Conservation (phyloP, 2,113 vertebrate species). For the Odontesthes bonariensis region DNA sequence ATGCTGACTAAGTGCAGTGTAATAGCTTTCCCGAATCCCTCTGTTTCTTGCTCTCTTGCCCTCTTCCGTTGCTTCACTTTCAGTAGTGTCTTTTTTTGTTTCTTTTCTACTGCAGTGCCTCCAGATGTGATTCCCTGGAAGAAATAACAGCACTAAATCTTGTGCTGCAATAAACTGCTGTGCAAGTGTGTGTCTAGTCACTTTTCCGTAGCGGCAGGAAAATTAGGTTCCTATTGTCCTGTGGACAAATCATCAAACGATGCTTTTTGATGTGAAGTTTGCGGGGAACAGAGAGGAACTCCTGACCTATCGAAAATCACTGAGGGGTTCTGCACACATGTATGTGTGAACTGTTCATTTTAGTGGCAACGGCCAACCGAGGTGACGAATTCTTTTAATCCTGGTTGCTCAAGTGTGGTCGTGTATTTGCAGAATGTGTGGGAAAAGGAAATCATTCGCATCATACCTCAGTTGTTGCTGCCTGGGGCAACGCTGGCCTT, state of each 20-base stretch:
- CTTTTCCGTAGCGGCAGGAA: conserved; percentile 23
- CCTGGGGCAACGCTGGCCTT: conserved; percentile 47
- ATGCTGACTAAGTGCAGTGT: conserved; percentile 43
- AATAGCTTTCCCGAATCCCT: conserved; percentile 35
- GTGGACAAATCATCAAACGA: conserved; percentile 31
- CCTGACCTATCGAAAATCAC: conserved; percentile 20
- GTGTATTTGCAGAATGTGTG: conserved; percentile 44
- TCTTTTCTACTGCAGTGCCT: conserved; percentile 21
- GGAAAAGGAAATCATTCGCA: conserved; percentile 45
- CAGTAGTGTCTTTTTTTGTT: neutral
- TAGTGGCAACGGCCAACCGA: conserved; percentile 20
- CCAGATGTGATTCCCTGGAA: conserved; percentile 16
- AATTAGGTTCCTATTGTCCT: conserved; percentile 49
- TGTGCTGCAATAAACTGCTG: conserved; percentile 16
- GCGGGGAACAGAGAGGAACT: conserved; percentile 31
- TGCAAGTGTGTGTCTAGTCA: conserved; percentile 9
- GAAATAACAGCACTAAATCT: conserved; percentile 14
- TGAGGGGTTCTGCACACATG: conserved; percentile 29
- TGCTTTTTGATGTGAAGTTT: conserved; percentile 46
- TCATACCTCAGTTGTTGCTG: conserved; percentile 61
- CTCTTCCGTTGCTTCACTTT: conserved; percentile 11
- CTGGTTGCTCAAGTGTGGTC: conserved; percentile 55
- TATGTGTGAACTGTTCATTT: conserved; percentile 42
- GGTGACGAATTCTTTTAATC: conserved; percentile 64
- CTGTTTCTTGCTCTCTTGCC: conserved; percentile 6